phyloP scores from a whole-genome alignment of 1,140 invertebrate genomes.

The Trachymyrmex septentrionalis region DNA sequence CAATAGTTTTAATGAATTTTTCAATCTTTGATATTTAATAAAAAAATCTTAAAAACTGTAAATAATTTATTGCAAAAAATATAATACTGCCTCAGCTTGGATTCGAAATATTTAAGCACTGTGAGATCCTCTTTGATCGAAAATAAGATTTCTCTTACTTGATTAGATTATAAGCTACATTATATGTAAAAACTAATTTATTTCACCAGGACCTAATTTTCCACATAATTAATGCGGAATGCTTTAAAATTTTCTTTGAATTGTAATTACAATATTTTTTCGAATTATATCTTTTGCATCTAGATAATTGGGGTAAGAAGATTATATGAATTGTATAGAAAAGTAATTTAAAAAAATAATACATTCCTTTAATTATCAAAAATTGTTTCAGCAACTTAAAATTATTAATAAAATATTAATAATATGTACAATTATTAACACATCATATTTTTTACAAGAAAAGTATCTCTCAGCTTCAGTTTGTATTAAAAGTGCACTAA shows the following conservation, averaged over 20 bases:
- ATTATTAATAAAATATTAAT: constrained; percentile 22
- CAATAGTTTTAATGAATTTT: too few relatives aligned
- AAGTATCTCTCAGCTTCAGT: background rate
- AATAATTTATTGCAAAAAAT: too few relatives aligned
- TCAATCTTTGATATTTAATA: too few relatives aligned
- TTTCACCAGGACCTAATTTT: too few relatives aligned
- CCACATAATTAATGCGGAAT: too few relatives aligned
- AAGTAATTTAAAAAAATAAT: background rate
- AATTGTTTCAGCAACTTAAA: background rate
- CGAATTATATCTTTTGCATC: background rate
- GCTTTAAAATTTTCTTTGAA: background rate
- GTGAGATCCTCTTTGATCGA: too few relatives aligned
- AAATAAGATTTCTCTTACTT: too few relatives aligned
- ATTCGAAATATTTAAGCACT: too few relatives aligned
- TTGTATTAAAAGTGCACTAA: background rate
- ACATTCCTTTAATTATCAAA: background rate
- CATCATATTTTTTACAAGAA: background rate
- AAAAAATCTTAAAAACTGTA: too few relatives aligned
- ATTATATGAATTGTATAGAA: background rate
- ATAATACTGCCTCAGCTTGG: too few relatives aligned
- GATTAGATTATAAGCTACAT: too few relatives aligned
- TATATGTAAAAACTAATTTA: too few relatives aligned
- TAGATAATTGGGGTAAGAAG: background rate
- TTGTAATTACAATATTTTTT: background rate
- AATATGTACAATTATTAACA: background rate